phyloP scores from a whole-genome alignment of 2,113 vertebrate species.

The Vicugna pacos region DNA sequence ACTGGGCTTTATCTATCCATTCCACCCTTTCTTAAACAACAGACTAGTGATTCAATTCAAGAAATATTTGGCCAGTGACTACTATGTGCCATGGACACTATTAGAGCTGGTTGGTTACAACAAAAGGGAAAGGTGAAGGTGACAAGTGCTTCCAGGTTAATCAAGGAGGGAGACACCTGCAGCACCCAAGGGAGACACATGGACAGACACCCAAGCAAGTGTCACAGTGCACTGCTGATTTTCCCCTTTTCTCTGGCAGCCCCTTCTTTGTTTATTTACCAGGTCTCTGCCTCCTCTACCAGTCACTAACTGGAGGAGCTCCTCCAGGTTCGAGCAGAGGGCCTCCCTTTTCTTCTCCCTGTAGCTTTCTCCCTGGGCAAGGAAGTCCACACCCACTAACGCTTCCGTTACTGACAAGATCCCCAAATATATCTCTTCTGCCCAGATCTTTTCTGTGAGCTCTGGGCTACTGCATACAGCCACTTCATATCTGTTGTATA shows the following conservation, averaged over 20 bases:
- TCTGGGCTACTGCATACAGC: background rate
- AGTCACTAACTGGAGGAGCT: background rate
- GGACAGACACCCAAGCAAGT: background rate
- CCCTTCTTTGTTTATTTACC: background rate
- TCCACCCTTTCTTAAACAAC: slow-evolving; percentile 37
- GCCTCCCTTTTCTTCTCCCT: background rate
- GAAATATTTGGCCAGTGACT: slow-evolving; percentile 56
- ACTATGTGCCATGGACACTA: background rate
- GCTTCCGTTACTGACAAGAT: slow-evolving; percentile 4
- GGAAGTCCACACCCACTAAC: background rate
- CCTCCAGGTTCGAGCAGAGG: background rate
- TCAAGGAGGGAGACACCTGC: background rate
- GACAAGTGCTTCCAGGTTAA: background rate
- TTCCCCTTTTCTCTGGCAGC: background rate
- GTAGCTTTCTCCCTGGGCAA: background rate
- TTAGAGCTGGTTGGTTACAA: background rate
- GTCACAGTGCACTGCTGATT: background rate
- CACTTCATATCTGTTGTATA: background rate
- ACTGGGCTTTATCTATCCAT: slow-evolving; percentile 49
- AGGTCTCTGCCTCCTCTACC: background rate
- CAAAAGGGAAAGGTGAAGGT: background rate
- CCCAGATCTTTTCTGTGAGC: background rate
- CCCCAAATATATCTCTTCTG: background rate
- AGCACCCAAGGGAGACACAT: background rate
- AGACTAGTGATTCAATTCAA: slow-evolving; percentile 44